phyloP scores from a whole-genome alignment of 2,113 vertebrate genomes.

The Ceuthmochares aereus region DNA sequence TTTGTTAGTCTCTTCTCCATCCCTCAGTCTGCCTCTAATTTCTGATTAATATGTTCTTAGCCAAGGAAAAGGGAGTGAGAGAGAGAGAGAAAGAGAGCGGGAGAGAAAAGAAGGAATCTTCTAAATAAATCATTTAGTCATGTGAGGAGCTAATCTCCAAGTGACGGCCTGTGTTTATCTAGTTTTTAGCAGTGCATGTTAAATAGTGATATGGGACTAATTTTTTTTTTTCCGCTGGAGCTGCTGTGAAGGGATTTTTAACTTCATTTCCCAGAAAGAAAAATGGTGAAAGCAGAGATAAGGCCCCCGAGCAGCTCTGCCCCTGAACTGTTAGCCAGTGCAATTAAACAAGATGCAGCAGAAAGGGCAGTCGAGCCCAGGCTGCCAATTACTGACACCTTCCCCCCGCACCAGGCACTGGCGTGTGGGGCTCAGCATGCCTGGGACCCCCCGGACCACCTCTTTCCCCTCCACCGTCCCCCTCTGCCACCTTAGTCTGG shows the following conservation, averaged over 20 bases:
- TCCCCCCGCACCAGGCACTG: background rate
- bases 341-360: constrained; percentile 44
- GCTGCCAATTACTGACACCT: background rate
- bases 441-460: background rate
- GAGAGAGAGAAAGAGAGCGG: constrained; percentile 5
- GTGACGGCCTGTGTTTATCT: constrained; percentile 76
- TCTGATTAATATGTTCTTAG: constrained; percentile 79
- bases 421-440: background rate
- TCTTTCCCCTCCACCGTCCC: accelerated
- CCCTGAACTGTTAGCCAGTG: constrained; percentile 42
- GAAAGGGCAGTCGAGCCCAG: constrained; percentile 10
- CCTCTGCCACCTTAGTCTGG: accelerated
- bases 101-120: constrained; percentile 69
- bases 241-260: constrained; percentile 71
- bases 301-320: constrained; percentile 49
- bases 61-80: constrained; percentile 49
- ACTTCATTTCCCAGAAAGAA: constrained; percentile 77
- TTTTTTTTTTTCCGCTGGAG: constrained; percentile 15
- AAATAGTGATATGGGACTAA: constrained; percentile 76
- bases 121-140: constrained; percentile 81
- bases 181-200: constrained; percentile 78
- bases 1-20: constrained; percentile 20
- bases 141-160: constrained; percentile 77
- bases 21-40: constrained; percentile 68
- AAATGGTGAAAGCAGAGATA: constrained; percentile 71